Base-by-base conservation (phyloP, 2,113 vertebrate species). In the Glareola pratincola region DNA sequence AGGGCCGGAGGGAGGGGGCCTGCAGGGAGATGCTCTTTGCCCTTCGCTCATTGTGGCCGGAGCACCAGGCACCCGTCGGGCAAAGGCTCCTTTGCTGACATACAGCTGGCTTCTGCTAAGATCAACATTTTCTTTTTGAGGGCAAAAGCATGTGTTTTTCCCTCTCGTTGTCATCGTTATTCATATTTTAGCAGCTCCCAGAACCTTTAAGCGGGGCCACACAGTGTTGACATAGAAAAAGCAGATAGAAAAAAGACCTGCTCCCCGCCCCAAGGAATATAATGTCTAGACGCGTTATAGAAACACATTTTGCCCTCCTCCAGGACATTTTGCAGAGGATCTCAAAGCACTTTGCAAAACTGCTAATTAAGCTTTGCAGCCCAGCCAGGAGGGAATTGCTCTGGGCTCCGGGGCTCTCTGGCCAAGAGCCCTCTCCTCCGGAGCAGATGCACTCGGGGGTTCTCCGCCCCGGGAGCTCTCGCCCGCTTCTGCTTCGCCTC, bases 151-250 rank as follows among this genome's bases (percentile, higher is more conserved):
- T 15, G 53, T 15, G 36, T 82, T 95, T 73, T 76, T n/a, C n/a
- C 75, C 86, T 77, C 16, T 67, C n/a, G 1, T 32, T 82, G 79
- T 16, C 51, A 3, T 45, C 3, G 5, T 63, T 29, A 62, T 97
- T 80, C 94, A 94, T 94, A 92, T 92, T 91, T 96, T 39, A 91
- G 87, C 90, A 62, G 81, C 84, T 88, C 92, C 89, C 84, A 79
- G 72, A 79, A 63, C 81, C 93, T 78, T 85, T 72, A 57, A 76
- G 87, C 10, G 0, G 48, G 88, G 86, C 88, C 72, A 47, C 78
- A 4, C 32, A 12, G 43, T 20, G 84, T 37, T 83, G 92, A 80
- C 80, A 94, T 4, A 19, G 51, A 80, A 64, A 64, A 89, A 88
- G 78, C 43, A 88, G 84, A 21, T 39, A 29, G 5, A 72, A 62